Evolutionary conservation across 2,888 invertebrate genomes (phyloP).

Genomic region (Seira sanloemensis): DNA sequence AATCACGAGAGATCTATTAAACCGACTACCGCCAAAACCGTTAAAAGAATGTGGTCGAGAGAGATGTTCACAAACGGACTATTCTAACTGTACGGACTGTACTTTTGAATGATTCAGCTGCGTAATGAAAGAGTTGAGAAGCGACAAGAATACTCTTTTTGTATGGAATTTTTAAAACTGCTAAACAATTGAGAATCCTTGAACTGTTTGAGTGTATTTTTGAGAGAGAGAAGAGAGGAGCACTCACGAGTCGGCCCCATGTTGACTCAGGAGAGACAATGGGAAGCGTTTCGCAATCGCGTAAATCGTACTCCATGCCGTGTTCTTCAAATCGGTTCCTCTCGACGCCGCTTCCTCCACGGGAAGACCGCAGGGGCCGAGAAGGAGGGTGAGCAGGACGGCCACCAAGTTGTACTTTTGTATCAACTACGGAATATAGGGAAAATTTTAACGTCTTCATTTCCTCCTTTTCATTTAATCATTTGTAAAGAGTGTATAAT

Average conservation of each 20-base stretch:
- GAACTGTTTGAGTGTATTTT: not conserved
- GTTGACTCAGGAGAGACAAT: constrained; percentile 57
- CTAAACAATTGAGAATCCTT: no score
- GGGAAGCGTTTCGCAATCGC: constrained; percentile 65
- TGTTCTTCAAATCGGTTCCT: constrained; percentile 34
- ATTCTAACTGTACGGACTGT: no score
- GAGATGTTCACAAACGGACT: no score
- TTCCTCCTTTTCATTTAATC: no score
- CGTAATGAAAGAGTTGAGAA: no score
- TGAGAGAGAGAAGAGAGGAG: constrained; percentile 9
- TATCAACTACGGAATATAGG: constrained; percentile 66
- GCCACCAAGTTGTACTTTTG: constrained; percentile 60
- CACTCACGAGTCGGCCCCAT: constrained; percentile 66
- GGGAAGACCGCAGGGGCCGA: constrained; percentile 64
- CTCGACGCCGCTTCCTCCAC: constrained; percentile 22
- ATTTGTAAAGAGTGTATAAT: no score
- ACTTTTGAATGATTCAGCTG: no score
- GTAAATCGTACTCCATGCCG: constrained; percentile 58
- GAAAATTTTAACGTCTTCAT: not conserved
- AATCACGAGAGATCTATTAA: no score
- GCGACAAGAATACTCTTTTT: no score
- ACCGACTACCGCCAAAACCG: no score
- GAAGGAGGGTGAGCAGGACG: constrained; percentile 48
- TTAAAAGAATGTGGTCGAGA: no score
- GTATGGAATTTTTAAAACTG: no score